These are phyloP conservation scores for Psammodynastes pulverulentus DNA, from an alignment of 2,113 vertebrate species.

Conservation along the genomic window DNA sequence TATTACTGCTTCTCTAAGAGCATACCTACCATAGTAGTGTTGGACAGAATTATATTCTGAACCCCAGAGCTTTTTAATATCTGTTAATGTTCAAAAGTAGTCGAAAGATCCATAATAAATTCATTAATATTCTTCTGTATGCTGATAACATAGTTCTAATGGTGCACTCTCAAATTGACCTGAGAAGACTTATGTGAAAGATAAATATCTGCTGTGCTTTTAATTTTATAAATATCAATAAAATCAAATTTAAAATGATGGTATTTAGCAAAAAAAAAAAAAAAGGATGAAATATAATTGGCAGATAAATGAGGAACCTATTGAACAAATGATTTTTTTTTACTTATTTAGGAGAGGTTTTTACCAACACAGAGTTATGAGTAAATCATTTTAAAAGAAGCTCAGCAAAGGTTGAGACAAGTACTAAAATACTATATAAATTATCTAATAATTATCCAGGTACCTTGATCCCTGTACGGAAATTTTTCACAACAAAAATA, in stretches of 20 bases:
- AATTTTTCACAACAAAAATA: too few species aligned
- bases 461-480: too few species aligned
- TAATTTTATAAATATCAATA: not conserved
- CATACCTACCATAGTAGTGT: not conserved
- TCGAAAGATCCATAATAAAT: not conserved
- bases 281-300: not conserved
- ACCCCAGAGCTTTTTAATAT: not conserved
- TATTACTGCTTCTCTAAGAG: not conserved
- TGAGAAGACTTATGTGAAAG: not conserved
- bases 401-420: too few species aligned
- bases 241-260: not conserved
- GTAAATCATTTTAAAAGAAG: too few species aligned
- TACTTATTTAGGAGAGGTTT: not conserved
- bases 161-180: not conserved
- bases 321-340: too few species aligned
- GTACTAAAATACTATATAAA: too few species aligned
- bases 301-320: not conserved
- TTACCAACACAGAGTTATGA: too few species aligned
- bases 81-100: not conserved
- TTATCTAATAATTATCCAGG: too few species aligned
- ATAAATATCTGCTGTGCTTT: not conserved
- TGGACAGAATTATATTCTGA: not conserved
- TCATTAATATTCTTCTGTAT: not conserved
- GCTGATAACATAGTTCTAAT: too few species aligned
- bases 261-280: not conserved